Conservation (phyloP, 2,888 invertebrate genomes). For the Selenia dentaria region DNA sequence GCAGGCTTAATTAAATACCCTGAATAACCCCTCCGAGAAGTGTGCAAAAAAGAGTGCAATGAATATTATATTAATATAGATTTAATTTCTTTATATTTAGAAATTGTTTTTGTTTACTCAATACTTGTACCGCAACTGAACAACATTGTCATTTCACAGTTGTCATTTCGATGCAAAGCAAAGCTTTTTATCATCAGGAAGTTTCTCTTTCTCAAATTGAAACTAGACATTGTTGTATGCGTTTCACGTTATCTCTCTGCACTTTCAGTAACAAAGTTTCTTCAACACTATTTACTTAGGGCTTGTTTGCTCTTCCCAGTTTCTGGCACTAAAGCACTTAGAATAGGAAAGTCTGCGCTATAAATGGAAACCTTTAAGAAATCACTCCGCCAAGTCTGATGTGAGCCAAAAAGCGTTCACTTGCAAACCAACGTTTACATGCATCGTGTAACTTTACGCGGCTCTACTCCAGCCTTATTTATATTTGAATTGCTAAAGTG, state of each 20-base stretch:
- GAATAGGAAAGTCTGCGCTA: conserved; percentile 13
- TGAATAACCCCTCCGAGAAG: too few relatives aligned
- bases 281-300: conserved; percentile 13
- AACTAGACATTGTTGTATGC: conserved; percentile 11
- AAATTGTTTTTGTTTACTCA: too few relatives aligned
- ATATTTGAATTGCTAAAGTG: conserved; percentile 20
- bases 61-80: too few relatives aligned
- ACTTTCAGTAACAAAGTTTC: conserved; percentile 20
- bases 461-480: conserved; percentile 17
- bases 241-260: conserved; percentile 15
- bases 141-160: too few relatives aligned
- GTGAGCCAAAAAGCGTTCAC: conserved; percentile 18
- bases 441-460: conserved; percentile 16
- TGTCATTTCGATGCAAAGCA: background rate
- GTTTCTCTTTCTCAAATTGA: background rate
- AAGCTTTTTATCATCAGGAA: background rate
- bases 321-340: conserved; percentile 24
- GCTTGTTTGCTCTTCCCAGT: conserved; percentile 23
- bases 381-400: conserved; percentile 21
- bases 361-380: conserved; percentile 22
- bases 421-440: conserved; percentile 17
- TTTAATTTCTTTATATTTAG: too few relatives aligned
- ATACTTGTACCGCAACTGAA: too few relatives aligned
- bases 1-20: too few relatives aligned
- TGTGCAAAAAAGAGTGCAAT: too few relatives aligned